Evolutionary conservation across 2,888 invertebrate genomes (phyloP).

Genomic region (Dynastes maya): DNA sequence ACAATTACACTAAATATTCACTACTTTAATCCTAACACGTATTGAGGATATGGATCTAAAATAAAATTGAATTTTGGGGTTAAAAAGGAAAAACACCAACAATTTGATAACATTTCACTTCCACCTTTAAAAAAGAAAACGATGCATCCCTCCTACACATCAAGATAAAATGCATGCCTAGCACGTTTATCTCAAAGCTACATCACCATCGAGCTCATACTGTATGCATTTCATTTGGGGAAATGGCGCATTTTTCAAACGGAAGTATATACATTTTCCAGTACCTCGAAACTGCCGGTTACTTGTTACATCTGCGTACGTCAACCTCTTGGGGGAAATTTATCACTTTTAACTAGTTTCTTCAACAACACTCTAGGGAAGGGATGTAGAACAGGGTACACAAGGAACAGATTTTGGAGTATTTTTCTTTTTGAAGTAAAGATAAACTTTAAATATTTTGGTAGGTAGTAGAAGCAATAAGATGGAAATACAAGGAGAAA

Average conservation of each 20-base stretch:
- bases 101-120: not conserved
- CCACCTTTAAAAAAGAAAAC: not conserved
- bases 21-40: too few relatives aligned
- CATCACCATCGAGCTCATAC: not conserved
- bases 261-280: not conserved
- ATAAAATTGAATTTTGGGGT: too few relatives aligned
- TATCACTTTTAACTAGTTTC: constrained; percentile 30
- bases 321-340: constrained; percentile 14
- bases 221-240: not conserved
- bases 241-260: constrained; percentile 16
- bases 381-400: not conserved
- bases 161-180: not conserved
- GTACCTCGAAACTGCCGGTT: constrained; percentile 9
- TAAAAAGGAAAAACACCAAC: too few relatives aligned
- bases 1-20: too few relatives aligned
- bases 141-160: not conserved
- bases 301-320: not conserved
- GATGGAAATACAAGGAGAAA: too few relatives aligned
- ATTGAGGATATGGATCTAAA: too few relatives aligned
- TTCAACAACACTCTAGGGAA: not conserved
- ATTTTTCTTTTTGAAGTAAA: not conserved
- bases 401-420: not conserved
- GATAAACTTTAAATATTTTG: not conserved
- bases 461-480: not conserved
- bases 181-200: not conserved